These are phyloP conservation scores for Phodopus roborovskii DNA, from an alignment of 2,113 vertebrate species.

Conservation along the genomic window DNA sequence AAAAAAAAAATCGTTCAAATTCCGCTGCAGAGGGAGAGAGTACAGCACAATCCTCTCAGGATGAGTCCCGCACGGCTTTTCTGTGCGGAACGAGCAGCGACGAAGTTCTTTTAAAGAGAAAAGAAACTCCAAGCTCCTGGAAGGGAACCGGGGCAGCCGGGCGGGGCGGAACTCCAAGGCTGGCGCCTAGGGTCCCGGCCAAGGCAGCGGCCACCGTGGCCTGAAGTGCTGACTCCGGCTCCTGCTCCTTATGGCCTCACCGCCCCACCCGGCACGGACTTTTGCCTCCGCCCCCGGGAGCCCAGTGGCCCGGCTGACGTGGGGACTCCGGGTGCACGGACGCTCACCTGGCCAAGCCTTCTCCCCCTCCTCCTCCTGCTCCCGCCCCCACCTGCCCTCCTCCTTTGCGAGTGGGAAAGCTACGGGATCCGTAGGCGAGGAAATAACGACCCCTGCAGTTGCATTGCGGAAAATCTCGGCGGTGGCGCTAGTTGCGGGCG, in stretches of 20 bases:
- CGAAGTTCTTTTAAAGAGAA: constrained; percentile 69
- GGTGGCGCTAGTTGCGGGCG: constrained; percentile 59
- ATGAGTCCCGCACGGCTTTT: constrained; percentile 37
- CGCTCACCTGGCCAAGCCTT: constrained; percentile 57
- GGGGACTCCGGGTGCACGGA: not conserved
- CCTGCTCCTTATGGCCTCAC: not conserved
- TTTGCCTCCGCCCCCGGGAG: not conserved
- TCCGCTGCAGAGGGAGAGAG: constrained; percentile 61
- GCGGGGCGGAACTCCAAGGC: constrained; percentile 11
- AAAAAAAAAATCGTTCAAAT: constrained; percentile 45
- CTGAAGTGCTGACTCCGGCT: not conserved
- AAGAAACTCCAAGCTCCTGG: constrained; percentile 57
- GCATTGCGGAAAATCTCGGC: constrained; percentile 80
- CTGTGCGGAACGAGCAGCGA: not conserved
- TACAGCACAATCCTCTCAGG: constrained; percentile 17
- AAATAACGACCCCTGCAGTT: constrained; percentile 84
- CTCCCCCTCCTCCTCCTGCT: not conserved
- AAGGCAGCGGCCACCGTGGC: not conserved
- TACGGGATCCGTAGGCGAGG: constrained; percentile 76
- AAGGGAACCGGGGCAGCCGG: not conserved
- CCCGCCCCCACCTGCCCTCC: constrained; percentile 48
- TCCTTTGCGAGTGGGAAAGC: not conserved
- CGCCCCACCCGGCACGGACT: not conserved
- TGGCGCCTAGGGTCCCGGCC: not conserved
- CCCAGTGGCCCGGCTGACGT: not conserved